These are phyloP conservation scores for Malacoraja senta DNA, from an alignment of 2,797 vertebrate genomes.

Conservation along the genomic window DNA sequence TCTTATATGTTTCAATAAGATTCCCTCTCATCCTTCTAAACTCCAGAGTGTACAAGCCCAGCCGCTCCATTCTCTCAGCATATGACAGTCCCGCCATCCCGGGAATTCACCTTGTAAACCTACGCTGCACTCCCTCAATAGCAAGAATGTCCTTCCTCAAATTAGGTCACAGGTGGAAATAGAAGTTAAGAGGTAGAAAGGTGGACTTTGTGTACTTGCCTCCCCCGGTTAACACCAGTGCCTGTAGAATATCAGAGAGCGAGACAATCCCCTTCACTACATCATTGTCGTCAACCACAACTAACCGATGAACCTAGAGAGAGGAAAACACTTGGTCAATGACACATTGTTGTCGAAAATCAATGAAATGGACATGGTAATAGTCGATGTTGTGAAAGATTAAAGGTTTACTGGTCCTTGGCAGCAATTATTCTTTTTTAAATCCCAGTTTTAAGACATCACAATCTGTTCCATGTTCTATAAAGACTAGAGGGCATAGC, in stretches of 20 bases:
- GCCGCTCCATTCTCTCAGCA: no score
- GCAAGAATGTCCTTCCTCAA: no score
- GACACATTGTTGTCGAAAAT: background rate
- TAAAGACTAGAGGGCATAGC: no score
- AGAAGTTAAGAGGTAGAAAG: background rate
- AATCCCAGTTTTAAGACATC: background rate
- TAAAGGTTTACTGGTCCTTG: background rate
- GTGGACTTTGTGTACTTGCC: slow-evolving; percentile 49
- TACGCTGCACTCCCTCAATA: no score
- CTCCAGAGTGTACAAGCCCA: no score
- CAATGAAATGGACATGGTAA: background rate
- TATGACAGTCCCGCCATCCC: no score
- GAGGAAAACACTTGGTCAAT: background rate
- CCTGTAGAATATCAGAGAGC: slow-evolving; percentile 89
- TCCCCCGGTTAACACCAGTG: slow-evolving; percentile 75
- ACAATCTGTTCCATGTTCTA: no score
- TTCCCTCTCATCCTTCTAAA: no score
- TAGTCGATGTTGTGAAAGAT: background rate
- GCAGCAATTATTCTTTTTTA: no score
- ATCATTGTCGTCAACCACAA: slow-evolving; percentile 84
- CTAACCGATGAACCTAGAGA: slow-evolving; percentile 83
- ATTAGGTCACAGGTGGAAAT: background rate
- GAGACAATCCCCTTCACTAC: slow-evolving; percentile 92
- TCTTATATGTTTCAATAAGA: no score
- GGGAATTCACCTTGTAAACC: no score